Conservation (phyloP, 2,888 invertebrate genomes). For the Cartodere bifasciata region DNA sequence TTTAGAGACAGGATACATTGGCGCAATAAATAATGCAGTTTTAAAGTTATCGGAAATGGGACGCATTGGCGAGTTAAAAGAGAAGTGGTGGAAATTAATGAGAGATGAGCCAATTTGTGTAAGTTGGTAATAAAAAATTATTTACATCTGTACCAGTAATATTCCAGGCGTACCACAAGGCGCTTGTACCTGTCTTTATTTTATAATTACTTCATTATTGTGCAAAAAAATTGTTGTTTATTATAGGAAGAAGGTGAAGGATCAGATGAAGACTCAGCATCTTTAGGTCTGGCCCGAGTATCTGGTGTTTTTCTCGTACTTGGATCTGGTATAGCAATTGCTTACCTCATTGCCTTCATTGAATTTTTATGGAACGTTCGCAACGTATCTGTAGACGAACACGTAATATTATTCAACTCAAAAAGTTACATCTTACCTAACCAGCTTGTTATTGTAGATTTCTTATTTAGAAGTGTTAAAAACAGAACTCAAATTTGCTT, state of each 20-base stretch:
- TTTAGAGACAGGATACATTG: constrained; percentile 62
- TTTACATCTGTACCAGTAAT: not conserved
- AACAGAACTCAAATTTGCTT: constrained; percentile 55
- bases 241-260: constrained; percentile 5
- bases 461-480: constrained; percentile 54
- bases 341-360: constrained; percentile 59
- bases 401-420: constrained; percentile 38
- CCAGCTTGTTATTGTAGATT: constrained; percentile 39
- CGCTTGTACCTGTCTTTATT: not conserved
- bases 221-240: not conserved
- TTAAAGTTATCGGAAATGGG: constrained; percentile 84
- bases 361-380: constrained; percentile 80
- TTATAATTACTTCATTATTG: not conserved
- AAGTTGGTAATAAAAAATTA: constrained; percentile 7
- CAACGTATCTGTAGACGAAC: constrained; percentile 64
- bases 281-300: constrained; percentile 69
- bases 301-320: constrained; percentile 85
- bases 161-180: not conserved
- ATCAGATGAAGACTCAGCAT: constrained; percentile 16
- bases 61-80: constrained; percentile 64
- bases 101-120: constrained; percentile 31
- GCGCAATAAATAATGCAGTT: constrained; percentile 77
- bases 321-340: constrained; percentile 55
- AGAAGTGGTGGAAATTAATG: constrained; percentile 81
- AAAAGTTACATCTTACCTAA: not conserved